Conservation (phyloP, 2,113 vertebrate species). For the Lota lota region DNA sequence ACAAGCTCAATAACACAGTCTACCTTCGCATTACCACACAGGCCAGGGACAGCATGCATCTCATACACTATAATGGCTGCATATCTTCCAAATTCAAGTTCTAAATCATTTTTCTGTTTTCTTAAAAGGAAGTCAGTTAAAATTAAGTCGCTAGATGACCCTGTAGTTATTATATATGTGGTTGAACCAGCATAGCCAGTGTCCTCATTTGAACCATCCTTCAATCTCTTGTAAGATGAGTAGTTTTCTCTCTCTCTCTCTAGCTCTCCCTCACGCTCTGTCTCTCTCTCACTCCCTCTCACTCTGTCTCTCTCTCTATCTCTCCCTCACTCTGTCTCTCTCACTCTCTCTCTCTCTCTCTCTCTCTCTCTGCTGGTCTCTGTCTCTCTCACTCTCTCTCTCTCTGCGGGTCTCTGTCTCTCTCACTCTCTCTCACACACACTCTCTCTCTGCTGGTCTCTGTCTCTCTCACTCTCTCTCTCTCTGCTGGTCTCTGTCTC, state of each 20-base stretch:
- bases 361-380: background rate
- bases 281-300: background rate
- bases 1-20: too few relatives aligned
- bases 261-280: background rate
- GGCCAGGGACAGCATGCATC: too few relatives aligned
- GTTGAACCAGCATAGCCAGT: background rate
- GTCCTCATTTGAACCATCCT: constrained; percentile 7
- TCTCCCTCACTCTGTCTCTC: background rate
- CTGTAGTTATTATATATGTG: too few relatives aligned
- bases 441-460: background rate
- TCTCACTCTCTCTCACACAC: background rate
- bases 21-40: too few relatives aligned
- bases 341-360: background rate
- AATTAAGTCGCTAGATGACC: too few relatives aligned
- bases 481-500: background rate
- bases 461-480: background rate
- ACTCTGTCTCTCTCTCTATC: background rate
- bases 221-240: background rate
- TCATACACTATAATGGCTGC: too few relatives aligned
- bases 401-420: background rate
- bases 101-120: too few relatives aligned
- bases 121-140: too few relatives aligned
- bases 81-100: too few relatives aligned
- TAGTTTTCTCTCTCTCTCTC: background rate
- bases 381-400: background rate